A percentile compares a stretch with the other conserved stretches of the same genome.
Conservation (phyloP, 2,113 vertebrate species). For the Xiphias gladius region DNA sequence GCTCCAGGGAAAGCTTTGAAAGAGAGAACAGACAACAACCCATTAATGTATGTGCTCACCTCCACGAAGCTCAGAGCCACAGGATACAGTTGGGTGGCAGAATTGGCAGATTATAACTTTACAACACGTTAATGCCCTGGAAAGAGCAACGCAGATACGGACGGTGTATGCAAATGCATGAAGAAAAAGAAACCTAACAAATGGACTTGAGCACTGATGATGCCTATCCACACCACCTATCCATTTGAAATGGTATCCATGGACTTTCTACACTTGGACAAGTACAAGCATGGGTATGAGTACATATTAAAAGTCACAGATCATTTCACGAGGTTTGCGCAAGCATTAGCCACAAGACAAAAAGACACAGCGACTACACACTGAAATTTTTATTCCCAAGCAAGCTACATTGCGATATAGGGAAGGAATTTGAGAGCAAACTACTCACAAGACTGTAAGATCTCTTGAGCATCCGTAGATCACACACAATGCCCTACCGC, state of each 20-base stretch:
- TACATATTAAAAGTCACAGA: constrained; percentile 32
- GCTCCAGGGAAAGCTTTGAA: neutral
- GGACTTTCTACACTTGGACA: constrained; percentile 13
- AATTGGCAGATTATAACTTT: too few relatives aligned
- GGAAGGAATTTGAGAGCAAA: constrained; percentile 17
- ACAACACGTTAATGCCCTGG: too few relatives aligned
- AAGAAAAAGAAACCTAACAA: neutral
- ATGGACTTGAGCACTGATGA: neutral
- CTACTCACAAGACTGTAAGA: constrained; percentile 25
- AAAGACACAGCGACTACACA: constrained; percentile 2
- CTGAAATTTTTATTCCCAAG: constrained; percentile 26
- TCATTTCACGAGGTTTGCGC: constrained; percentile 28
- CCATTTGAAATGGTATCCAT: constrained; percentile 2
- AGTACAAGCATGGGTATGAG: constrained; percentile 30
- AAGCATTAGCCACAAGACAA: constrained; percentile 18
- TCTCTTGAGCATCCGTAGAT: constrained; percentile 3
- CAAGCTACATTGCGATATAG: constrained; percentile 8
- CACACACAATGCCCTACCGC: neutral
- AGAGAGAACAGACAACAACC: constrained; percentile 1
- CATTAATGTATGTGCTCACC: too few relatives aligned
- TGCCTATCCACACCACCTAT: neutral
- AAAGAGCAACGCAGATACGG: too few relatives aligned
- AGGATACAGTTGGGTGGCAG: too few relatives aligned
- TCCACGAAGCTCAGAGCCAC: too few relatives aligned
- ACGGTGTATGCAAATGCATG: too few relatives aligned